phyloP scores from a whole-genome alignment of 2,797 vertebrate genomes.

The Botia kubotai region DNA sequence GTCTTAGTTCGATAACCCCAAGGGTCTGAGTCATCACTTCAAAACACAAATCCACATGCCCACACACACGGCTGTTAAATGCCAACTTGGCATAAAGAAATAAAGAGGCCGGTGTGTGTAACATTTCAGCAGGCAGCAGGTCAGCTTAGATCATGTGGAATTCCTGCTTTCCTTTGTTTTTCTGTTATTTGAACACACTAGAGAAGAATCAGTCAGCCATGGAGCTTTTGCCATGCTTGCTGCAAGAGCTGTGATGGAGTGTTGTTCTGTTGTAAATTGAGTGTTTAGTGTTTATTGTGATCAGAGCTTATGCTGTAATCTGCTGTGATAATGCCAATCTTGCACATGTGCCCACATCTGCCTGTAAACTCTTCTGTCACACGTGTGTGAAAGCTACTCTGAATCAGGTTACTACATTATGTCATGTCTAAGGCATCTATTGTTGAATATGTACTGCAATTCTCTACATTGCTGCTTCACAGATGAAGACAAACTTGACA shows the following conservation, averaged over 20 bases:
- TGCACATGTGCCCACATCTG: not conserved
- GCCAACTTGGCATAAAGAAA: conserved; percentile 41
- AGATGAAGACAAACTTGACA: not conserved
- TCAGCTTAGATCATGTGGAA: conserved; percentile 17
- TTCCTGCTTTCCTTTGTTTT: conserved; percentile 27
- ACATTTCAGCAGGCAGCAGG: conserved; percentile 18
- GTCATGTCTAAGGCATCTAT: not conserved
- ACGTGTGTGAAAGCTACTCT: not conserved
- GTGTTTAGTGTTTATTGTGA: conserved; percentile 21
- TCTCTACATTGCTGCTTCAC: not conserved
- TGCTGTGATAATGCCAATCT: conserved; percentile 18
- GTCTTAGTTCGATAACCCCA: conserved; percentile 38
- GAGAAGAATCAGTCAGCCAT: conserved; percentile 1
- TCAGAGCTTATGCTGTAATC: conserved; percentile 16
- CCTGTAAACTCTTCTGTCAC: not conserved
- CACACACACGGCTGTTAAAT: conserved; percentile 26
- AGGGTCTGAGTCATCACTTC: conserved; percentile 56
- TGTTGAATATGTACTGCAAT: not conserved
- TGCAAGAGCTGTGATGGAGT: not conserved
- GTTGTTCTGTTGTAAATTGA: conserved; percentile 19
- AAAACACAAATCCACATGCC: conserved; percentile 42
- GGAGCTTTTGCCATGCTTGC: not conserved
- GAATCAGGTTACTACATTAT: not conserved
- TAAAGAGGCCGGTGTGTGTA: conserved; percentile 43
- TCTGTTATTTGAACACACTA: conserved; percentile 11